Evolutionary conservation across 2,113 vertebrate species (phyloP).

Genomic region (Anarrhichthys ocellatus): DNA sequence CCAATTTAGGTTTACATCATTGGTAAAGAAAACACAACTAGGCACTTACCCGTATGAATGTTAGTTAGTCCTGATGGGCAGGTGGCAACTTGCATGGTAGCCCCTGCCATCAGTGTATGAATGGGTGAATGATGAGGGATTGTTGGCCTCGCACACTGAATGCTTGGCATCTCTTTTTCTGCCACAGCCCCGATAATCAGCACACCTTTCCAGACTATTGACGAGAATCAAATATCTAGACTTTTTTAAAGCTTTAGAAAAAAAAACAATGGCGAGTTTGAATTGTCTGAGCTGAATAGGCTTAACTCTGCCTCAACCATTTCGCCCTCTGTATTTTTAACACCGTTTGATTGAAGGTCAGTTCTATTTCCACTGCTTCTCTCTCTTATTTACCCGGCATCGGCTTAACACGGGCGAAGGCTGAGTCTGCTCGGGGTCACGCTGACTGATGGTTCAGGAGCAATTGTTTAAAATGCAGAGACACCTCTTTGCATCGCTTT

Average conservation of each 20-base stretch:
- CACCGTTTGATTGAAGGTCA: not conserved
- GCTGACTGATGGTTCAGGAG: not conserved
- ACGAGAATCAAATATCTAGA: conserved; percentile 15
- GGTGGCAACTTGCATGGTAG: too few relatives aligned
- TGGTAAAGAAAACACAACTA: not conserved
- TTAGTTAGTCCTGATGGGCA: too few relatives aligned
- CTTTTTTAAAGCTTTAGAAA: not conserved
- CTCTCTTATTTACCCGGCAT: not conserved
- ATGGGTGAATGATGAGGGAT: too few relatives aligned
- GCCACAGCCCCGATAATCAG: not conserved
- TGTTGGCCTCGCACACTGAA: conserved; percentile 2
- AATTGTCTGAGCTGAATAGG: not conserved
- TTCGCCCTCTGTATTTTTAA: not conserved
- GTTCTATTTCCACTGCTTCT: not conserved
- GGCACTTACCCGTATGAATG: not conserved
- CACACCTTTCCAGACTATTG: not conserved
- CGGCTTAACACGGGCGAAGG: not conserved
- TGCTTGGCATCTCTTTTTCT: not conserved
- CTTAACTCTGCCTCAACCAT: not conserved
- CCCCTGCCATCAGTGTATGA: too few relatives aligned
- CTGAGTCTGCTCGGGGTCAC: not conserved
- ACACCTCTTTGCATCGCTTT: conserved; percentile 1
- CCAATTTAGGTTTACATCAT: not conserved
- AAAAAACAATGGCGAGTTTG: not conserved
- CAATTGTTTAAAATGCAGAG: conserved; percentile 20